Percentiles rank a stretch among this genome's conserved stretches.
These are phyloP conservation scores for Hycleus phaleratus DNA, from an alignment of 1,140 invertebrate species.

Conservation along the genomic window DNA sequence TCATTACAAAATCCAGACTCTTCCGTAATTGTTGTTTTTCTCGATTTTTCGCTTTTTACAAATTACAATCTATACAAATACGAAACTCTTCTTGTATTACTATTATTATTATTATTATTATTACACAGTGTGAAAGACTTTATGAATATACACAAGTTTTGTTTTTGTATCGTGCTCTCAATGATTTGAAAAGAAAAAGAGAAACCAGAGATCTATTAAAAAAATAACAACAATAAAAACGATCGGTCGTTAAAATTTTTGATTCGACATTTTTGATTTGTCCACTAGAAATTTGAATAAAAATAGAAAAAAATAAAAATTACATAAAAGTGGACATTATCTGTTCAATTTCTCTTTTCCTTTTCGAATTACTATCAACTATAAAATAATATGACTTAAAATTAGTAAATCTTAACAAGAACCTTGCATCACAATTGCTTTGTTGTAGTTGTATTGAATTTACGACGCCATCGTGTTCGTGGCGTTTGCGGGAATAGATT, in stretches of 20 bases:
- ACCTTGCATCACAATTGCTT: slow-evolving; percentile 29
- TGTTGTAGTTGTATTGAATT: slow-evolving; percentile 21
- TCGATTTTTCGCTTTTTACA: not conserved
- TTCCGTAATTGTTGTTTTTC: not conserved
- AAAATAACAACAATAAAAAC: too few relatives aligned
- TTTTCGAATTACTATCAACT: not conserved
- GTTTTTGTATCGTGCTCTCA: not conserved
- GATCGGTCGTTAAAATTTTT: too few relatives aligned
- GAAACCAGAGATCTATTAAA: too few relatives aligned
- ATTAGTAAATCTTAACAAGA: slow-evolving; percentile 7
- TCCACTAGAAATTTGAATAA: too few relatives aligned
- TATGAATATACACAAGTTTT: slow-evolving; percentile 15
- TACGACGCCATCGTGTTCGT: slow-evolving; percentile 23
- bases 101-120: slow-evolving; percentile 16
- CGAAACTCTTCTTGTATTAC: slow-evolving; percentile 9
- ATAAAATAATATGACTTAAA: not conserved
- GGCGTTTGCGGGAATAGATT: slow-evolving; percentile 26
- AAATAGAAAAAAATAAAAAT: not conserved
- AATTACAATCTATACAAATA: not conserved
- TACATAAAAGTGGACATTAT: not conserved
- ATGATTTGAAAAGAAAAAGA: too few relatives aligned
- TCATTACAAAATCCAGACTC: not conserved
- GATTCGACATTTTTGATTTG: too few relatives aligned
- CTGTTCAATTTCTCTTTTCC: not conserved
- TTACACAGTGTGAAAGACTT: slow-evolving; percentile 22